Evolutionary conservation across 35 echinoderm and acorn worm genomes (phyloP).

Genomic region (Ptychodera flava): DNA sequence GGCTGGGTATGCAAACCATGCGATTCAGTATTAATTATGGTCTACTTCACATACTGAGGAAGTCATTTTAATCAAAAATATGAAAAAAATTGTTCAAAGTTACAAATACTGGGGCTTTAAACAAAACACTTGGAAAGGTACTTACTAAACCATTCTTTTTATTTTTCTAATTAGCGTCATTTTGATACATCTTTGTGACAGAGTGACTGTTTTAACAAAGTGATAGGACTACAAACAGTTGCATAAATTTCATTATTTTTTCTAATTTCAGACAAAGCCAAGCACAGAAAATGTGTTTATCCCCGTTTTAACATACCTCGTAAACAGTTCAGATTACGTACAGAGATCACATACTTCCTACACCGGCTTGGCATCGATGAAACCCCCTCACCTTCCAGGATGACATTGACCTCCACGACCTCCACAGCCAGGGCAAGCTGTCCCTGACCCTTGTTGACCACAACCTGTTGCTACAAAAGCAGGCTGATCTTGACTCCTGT

Average conservation of each 20-base stretch:
- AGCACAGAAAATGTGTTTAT: constrained; percentile 7
- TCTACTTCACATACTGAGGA: too few species aligned
- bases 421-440: constrained; percentile 26
- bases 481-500: constrained; percentile 40
- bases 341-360: constrained; percentile 57
- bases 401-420: constrained; percentile 33
- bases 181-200: too few species aligned
- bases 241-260: neutral
- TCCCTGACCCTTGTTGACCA: constrained; percentile 65
- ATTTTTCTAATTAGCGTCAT: too few species aligned
- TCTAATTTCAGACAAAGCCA: neutral
- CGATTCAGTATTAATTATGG: too few species aligned
- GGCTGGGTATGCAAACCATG: too few species aligned
- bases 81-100: too few species aligned
- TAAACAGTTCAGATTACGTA: constrained; percentile 44
- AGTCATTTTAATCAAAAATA: too few species aligned
- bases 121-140: too few species aligned
- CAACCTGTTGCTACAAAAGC: constrained; percentile 25
- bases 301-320: constrained; percentile 65
- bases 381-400: constrained; percentile 32
- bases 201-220: too few species aligned
- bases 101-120: too few species aligned
- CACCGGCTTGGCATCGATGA: constrained; percentile 12
- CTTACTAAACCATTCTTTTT: too few species aligned
- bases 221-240: too few species aligned